These are phyloP conservation scores for Sparidentex hasta DNA, from an alignment of 2,797 vertebrate genomes.

Conservation along the genomic window DNA sequence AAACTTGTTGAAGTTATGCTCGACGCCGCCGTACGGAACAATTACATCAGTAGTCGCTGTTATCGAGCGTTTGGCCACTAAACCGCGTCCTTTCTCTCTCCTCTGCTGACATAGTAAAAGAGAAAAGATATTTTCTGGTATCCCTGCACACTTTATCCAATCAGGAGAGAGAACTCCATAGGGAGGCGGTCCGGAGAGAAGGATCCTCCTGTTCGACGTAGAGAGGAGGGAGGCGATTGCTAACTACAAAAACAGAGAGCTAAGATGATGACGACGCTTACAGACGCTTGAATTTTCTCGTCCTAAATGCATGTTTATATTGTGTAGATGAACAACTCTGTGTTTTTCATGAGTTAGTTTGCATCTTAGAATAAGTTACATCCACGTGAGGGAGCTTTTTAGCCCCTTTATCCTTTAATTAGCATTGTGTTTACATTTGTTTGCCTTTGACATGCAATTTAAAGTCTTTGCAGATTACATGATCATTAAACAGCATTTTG, in stretches of 20 bases:
- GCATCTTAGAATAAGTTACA: neutral
- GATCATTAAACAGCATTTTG: neutral
- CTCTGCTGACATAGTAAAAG: too few relatives aligned
- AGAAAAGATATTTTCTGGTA: too few relatives aligned
- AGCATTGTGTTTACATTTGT: neutral
- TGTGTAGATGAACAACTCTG: neutral
- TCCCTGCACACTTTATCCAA: too few relatives aligned
- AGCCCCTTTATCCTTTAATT: neutral
- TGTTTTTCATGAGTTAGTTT: slow-evolving; percentile 4
- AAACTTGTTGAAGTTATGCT: neutral
- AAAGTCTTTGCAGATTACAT: neutral
- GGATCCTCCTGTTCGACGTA: too few relatives aligned
- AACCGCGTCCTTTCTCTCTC: too few relatives aligned
- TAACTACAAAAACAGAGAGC: too few relatives aligned
- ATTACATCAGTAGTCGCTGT: neutral
- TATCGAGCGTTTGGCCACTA: too few relatives aligned
- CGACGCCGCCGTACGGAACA: neutral
- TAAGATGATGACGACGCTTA: too few relatives aligned
- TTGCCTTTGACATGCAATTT: neutral
- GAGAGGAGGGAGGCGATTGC: too few relatives aligned
- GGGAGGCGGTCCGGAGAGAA: too few relatives aligned
- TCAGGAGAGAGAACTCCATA: too few relatives aligned
- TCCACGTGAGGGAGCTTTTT: neutral
- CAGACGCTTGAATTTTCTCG: too few relatives aligned
- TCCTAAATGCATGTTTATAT: neutral